phyloP scores from a whole-genome alignment of 2,113 vertebrate species.

The Ctenomys sociabilis region DNA sequence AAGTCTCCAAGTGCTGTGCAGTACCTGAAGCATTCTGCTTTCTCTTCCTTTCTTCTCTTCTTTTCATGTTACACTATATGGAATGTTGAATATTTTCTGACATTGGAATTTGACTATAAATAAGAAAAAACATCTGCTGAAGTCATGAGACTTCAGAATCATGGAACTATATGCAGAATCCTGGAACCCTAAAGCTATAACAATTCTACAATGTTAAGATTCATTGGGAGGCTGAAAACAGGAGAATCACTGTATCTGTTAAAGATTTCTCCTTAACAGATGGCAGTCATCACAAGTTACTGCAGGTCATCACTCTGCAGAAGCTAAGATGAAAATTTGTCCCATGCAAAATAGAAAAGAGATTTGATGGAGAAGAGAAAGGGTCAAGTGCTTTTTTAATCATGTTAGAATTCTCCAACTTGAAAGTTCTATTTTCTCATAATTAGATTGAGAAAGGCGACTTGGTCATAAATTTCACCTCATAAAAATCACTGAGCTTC shows the following conservation, averaged over 20 bases:
- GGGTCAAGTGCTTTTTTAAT: slow-evolving; percentile 56
- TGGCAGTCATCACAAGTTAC: slow-evolving; percentile 65
- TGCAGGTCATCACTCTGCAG: slow-evolving; percentile 37
- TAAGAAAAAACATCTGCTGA: slow-evolving; percentile 55
- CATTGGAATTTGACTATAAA: slow-evolving; percentile 73
- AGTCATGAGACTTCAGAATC: too few species aligned
- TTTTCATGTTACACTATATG: not conserved
- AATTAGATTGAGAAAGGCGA: slow-evolving; percentile 70
- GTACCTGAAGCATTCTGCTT: slow-evolving; percentile 72
- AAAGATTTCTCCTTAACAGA: slow-evolving; percentile 67
- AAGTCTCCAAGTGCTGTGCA: slow-evolving; percentile 79
- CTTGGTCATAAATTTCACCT: slow-evolving; percentile 72
- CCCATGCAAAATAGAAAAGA: slow-evolving; percentile 37
- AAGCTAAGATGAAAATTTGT: slow-evolving; percentile 61
- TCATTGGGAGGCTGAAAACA: too few species aligned
- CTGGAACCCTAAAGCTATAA: slow-evolving; percentile 62
- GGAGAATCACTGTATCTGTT: too few species aligned
- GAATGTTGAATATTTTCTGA: slow-evolving; percentile 62
- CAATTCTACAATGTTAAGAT: slow-evolving; percentile 56
- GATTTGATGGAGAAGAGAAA: slow-evolving; percentile 44
- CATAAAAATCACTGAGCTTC: slow-evolving; percentile 76
- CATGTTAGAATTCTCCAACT: not conserved
- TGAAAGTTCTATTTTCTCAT: slow-evolving; percentile 64
- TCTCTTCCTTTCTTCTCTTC: not conserved
- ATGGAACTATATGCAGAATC: slow-evolving; percentile 29